These are phyloP conservation scores for Hoplodrina blanda DNA, from an alignment of 2,888 invertebrate genomes.

Conservation along the genomic window DNA sequence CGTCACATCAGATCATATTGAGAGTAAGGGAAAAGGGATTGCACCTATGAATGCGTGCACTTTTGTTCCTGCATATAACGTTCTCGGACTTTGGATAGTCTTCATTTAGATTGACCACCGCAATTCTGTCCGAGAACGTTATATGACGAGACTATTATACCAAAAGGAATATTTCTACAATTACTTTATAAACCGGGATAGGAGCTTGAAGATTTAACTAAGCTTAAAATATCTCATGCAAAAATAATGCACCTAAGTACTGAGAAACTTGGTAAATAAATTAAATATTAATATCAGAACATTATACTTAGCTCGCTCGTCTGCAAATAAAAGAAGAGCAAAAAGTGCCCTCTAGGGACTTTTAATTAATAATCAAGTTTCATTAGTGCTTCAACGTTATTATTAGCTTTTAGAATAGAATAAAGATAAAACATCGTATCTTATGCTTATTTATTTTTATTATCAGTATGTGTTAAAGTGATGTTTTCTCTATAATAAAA, in stretches of 20 bases:
- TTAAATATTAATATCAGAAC: conserved; percentile 4
- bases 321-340: conserved; percentile 19
- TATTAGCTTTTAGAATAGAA: background rate
- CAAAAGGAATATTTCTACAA: too few species aligned
- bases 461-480: background rate
- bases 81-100: too few species aligned
- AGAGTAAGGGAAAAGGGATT: too few species aligned
- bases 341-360: background rate
- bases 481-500: too few species aligned
- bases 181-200: background rate
- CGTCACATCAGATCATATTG: too few species aligned
- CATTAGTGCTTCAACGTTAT: conserved; percentile 5
- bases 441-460: background rate
- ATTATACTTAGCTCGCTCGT: background rate
- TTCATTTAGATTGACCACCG: too few species aligned
- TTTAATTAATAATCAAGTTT: conserved; percentile 27
- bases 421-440: background rate
- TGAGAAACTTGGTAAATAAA: background rate
- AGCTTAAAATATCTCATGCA: background rate
- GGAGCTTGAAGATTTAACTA: background rate
- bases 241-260: background rate
- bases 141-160: too few species aligned
- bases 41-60: too few species aligned
- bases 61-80: too few species aligned
- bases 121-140: too few species aligned